Evolutionary conservation across 2,797 vertebrate genomes (phyloP).

Genomic region (Lagodon rhomboides): DNA sequence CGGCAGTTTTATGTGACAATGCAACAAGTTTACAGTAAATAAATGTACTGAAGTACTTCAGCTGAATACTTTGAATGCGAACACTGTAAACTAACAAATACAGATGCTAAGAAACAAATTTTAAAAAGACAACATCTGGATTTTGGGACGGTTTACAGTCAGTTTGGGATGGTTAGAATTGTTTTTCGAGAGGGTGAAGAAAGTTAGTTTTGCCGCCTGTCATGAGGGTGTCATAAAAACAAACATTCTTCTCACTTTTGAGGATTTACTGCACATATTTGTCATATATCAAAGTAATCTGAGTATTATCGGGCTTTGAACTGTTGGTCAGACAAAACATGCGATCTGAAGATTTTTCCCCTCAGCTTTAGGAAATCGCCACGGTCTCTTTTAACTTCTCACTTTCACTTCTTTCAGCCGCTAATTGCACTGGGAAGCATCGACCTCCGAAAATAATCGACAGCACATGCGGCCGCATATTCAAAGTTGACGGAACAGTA

Average conservation of each 20-base stretch:
- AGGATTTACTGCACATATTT: too few relatives aligned
- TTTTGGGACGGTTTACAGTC: too few relatives aligned
- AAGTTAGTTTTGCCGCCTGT: too few relatives aligned
- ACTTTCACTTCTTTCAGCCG: not conserved
- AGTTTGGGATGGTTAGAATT: too few relatives aligned
- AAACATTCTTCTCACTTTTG: not conserved
- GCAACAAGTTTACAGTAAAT: too few relatives aligned
- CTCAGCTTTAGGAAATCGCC: not conserved
- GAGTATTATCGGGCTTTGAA: not conserved
- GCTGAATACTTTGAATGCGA: too few relatives aligned
- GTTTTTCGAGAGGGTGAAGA: too few relatives aligned
- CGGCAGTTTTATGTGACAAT: too few relatives aligned
- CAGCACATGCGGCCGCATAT: not conserved
- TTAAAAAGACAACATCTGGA: too few relatives aligned
- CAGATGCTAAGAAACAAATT: too few relatives aligned
- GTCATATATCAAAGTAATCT: not conserved
- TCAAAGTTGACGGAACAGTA: slow-evolving; percentile 49
- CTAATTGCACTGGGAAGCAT: slow-evolving; percentile 12
- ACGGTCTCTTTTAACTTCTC: not conserved
- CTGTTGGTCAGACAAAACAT: not conserved
- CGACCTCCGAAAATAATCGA: not conserved
- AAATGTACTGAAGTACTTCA: too few relatives aligned
- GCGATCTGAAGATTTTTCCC: fast-evolving
- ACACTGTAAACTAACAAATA: too few relatives aligned
- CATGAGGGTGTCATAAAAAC: not conserved